These are phyloP conservation scores for Cyphomyrus discorhynchus DNA, from an alignment of 2,113 vertebrate species.

Conservation along the genomic window DNA sequence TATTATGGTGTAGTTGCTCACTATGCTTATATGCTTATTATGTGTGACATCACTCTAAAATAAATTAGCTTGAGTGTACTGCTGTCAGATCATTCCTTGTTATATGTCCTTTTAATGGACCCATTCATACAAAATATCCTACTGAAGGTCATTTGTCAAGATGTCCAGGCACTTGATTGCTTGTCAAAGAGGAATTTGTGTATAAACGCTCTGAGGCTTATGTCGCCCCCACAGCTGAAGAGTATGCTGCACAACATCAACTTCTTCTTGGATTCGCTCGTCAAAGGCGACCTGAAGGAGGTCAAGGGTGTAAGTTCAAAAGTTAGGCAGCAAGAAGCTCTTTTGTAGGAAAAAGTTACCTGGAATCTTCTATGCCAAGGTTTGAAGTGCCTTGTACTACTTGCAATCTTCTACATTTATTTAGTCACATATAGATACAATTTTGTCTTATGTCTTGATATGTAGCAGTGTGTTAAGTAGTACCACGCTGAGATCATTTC, in stretches of 20 bases:
- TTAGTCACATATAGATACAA: neutral
- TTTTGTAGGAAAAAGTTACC: neutral
- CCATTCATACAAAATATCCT: neutral
- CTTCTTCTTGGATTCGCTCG: constrained; percentile 57
- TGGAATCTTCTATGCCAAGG: neutral
- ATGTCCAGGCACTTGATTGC: neutral
- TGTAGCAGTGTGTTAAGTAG: neutral
- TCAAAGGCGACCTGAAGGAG: constrained; percentile 62
- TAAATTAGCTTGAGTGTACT: neutral
- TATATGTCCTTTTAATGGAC: neutral
- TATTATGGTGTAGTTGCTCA: neutral
- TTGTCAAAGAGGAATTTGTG: neutral
- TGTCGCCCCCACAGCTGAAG: constrained; percentile 47
- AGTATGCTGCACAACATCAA: constrained; percentile 62
- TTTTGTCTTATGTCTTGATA: neutral
- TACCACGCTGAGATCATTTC: neutral
- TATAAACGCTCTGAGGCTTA: neutral
- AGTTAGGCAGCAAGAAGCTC: neutral
- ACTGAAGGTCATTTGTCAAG: neutral
- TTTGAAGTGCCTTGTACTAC: neutral
- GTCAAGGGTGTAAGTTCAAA: constrained; percentile 58
- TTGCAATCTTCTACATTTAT: neutral
- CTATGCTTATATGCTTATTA: neutral
- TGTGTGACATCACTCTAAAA: neutral
- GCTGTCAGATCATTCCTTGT: neutral